A percentile compares a stretch with the other conserved stretches of the same genome.
phyloP scores from a whole-genome alignment of 2,888 invertebrate species.

The Phaedon cochleariae region DNA sequence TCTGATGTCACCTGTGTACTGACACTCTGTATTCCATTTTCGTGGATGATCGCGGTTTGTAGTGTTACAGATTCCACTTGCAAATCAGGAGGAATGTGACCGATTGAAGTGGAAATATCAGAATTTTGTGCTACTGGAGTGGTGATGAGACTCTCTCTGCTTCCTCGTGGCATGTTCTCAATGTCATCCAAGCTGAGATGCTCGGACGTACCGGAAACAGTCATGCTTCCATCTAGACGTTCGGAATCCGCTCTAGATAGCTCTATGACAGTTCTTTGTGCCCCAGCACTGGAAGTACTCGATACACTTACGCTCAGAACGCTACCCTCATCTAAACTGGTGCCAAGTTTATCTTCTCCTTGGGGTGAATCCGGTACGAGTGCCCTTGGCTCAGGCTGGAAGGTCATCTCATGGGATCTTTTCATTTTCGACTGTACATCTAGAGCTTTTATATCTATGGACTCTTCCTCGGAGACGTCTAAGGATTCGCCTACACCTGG shows the following conservation, averaged over 20 bases:
- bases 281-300: slow-evolving; percentile 65
- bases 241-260: slow-evolving; percentile 61
- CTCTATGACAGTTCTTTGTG: slow-evolving; percentile 62
- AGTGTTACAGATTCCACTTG: slow-evolving; percentile 64
- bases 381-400: slow-evolving; percentile 71
- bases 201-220: slow-evolving; percentile 61
- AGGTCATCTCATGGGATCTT: slow-evolving; percentile 90
- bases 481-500: slow-evolving; percentile 62
- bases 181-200: slow-evolving; percentile 61
- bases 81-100: slow-evolving; percentile 49
- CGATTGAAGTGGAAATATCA: slow-evolving; percentile 61
- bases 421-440: slow-evolving; percentile 80
- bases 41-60: slow-evolving; percentile 63
- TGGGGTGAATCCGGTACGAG: slow-evolving; percentile 64
- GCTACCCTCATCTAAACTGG: slow-evolving; percentile 69
- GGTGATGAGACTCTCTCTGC: slow-evolving; percentile 53
- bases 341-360: slow-evolving; percentile 64
- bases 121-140: slow-evolving; percentile 47
- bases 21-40: slow-evolving; percentile 64
- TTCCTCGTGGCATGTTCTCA: slow-evolving; percentile 50
- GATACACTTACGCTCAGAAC: slow-evolving; percentile 68
- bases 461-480: slow-evolving; percentile 68
- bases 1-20: slow-evolving; percentile 68
- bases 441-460: slow-evolving; percentile 62
- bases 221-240: slow-evolving; percentile 60